phyloP scores from a whole-genome alignment of 1,140 invertebrate genomes.

The Musca domestica region DNA sequence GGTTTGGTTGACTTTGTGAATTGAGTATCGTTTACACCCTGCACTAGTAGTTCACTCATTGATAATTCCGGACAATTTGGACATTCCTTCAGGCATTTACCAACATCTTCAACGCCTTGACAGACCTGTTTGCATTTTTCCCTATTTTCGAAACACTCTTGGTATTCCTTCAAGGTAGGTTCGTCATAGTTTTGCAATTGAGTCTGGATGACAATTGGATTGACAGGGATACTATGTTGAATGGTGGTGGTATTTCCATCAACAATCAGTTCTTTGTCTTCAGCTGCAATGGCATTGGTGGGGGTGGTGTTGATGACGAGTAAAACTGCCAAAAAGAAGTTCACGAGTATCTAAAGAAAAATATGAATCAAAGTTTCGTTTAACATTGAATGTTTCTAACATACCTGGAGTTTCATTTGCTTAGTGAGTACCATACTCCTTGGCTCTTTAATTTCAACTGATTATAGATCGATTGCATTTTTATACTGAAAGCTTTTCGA shows the following conservation, averaged over 20 bases:
- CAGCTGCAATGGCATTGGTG: no score
- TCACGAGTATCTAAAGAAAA: no score
- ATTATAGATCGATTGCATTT: no score
- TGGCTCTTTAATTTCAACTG: no score
- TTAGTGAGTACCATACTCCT: no score
- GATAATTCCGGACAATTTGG: slow-evolving; percentile 39
- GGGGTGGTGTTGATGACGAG: no score
- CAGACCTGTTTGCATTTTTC: slow-evolving; percentile 29
- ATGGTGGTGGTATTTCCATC: neutral
- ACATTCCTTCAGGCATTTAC: slow-evolving; percentile 31
- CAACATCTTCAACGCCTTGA: neutral
- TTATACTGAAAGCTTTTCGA: no score
- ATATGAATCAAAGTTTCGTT: no score
- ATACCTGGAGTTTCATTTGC: no score
- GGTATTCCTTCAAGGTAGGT: slow-evolving; percentile 39
- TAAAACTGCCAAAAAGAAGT: no score
- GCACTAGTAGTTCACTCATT: slow-evolving; percentile 40
- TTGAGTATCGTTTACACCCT: slow-evolving; percentile 44
- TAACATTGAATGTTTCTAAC: no score
- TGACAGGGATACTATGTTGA: neutral
- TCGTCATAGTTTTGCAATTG: slow-evolving; percentile 42
- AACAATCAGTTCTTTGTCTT: no score
- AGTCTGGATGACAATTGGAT: slow-evolving; percentile 39
- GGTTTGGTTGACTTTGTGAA: slow-evolving; percentile 21
- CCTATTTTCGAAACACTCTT: slow-evolving; percentile 37